These are phyloP conservation scores for Macroramphosus scolopax DNA, from an alignment of 2,797 vertebrate species.

Conservation along the genomic window DNA sequence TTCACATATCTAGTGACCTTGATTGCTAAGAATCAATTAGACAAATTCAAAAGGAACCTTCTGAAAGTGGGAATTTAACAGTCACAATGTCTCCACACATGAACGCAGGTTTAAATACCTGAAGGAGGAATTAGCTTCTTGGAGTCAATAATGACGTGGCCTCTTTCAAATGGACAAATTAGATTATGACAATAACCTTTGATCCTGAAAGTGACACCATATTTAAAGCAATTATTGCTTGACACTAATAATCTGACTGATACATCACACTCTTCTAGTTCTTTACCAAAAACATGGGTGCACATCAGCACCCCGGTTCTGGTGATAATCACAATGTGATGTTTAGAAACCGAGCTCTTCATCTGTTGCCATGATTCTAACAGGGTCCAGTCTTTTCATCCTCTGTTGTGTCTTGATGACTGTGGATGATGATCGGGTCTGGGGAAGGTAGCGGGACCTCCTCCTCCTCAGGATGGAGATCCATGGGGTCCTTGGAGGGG, in stretches of 20 bases:
- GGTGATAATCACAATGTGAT: too few relatives aligned
- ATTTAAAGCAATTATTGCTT: constrained; percentile 25
- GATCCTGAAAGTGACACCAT: background rate
- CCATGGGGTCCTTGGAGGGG: constrained; percentile 54
- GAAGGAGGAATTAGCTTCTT: too few relatives aligned
- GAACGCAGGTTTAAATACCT: too few relatives aligned
- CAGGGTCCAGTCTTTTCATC: too few relatives aligned
- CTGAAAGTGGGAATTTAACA: too few relatives aligned
- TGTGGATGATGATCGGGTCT: constrained; percentile 72
- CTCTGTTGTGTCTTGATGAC: constrained; percentile 11
- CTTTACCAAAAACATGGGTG: background rate
- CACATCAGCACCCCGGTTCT: background rate
- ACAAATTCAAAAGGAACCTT: too few relatives aligned
- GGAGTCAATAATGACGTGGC: background rate
- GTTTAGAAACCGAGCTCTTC: too few relatives aligned
- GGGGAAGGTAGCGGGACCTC: constrained; percentile 60
- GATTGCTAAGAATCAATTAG: too few relatives aligned
- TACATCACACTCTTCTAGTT: background rate
- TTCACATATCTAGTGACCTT: too few relatives aligned
- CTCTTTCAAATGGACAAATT: background rate
- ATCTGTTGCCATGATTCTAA: too few relatives aligned
- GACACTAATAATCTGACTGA: constrained; percentile 14
- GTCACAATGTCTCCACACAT: too few relatives aligned
- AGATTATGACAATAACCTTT: too few relatives aligned
- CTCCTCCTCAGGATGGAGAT: constrained; percentile 44